Evolutionary conservation across 2,797 vertebrate genomes (phyloP).

Genomic region (Pampus argenteus): DNA sequence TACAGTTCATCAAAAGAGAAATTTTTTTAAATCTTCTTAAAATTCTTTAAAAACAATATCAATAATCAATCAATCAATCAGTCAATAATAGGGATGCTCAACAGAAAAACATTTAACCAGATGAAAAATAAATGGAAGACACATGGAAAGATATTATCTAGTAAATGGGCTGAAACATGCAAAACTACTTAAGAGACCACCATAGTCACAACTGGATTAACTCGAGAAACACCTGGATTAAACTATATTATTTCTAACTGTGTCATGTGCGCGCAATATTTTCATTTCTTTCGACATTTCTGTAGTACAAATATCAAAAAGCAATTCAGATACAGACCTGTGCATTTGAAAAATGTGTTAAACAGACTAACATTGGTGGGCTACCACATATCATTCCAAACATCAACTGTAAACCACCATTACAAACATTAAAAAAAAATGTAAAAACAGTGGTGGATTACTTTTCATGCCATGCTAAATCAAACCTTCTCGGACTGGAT

Average conservation of each 20-base stretch:
- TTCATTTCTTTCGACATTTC: not conserved
- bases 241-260: not conserved
- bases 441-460: not conserved
- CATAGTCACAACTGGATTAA: not conserved
- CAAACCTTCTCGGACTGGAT: conserved; percentile 35
- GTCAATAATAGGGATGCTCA: not conserved
- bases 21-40: too few species aligned
- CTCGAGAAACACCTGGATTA: conserved; percentile 11
- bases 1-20: not conserved
- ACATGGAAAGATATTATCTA: not conserved
- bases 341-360: not conserved
- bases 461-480: conserved; percentile 18
- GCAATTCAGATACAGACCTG: conserved; percentile 6
- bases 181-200: not conserved
- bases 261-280: not conserved
- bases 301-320: conserved; percentile 1
- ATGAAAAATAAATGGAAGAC: not conserved
- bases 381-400: conserved; percentile 14
- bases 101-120: not conserved
- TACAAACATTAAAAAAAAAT: conserved; percentile 15
- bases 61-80: too few species aligned
- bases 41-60: too few species aligned
- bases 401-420: conserved; percentile 36
- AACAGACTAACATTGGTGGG: conserved; percentile 18
- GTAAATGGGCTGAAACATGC: not conserved